phyloP scores from a whole-genome alignment of 2,113 vertebrate genomes.

The Myrmecobius fasciatus region DNA sequence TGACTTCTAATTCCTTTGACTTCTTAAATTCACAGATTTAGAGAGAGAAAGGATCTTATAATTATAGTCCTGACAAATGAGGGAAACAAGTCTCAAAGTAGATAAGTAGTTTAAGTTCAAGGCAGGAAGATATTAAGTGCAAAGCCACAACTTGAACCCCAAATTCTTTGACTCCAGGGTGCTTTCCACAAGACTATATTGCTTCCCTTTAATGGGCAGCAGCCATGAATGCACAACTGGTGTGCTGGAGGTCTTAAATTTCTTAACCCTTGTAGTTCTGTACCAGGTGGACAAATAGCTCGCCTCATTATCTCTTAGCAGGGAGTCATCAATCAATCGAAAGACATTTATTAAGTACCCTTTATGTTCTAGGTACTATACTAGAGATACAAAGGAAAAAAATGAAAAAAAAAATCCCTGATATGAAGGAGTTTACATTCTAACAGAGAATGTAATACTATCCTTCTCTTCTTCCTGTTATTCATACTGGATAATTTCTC shows the following conservation, averaged over 20 bases:
- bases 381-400: slow-evolving; percentile 41
- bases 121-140: background rate
- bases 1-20: background rate
- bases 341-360: background rate
- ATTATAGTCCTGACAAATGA: background rate
- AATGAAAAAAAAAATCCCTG: slow-evolving; percentile 17
- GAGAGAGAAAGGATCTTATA: background rate
- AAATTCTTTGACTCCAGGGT: background rate
- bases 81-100: background rate
- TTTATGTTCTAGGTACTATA: background rate
- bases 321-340: slow-evolving; percentile 31
- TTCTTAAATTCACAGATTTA: background rate
- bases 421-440: slow-evolving; percentile 2
- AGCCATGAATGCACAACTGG: too few species aligned
- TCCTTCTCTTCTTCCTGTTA: background rate
- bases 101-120: background rate
- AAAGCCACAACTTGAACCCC: background rate
- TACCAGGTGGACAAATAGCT: background rate
- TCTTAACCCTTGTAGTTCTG: background rate
- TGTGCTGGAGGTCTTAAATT: background rate
- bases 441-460: background rate
- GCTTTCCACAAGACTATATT: background rate
- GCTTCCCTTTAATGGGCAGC: background rate
- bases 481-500: background rate
- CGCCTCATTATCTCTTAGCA: slow-evolving; percentile 23